Percentiles rank a stretch among this genome's conserved stretches.
Conservation (phyloP, 2,888 invertebrate genomes). For the Amblyjoppa proteus region DNA sequence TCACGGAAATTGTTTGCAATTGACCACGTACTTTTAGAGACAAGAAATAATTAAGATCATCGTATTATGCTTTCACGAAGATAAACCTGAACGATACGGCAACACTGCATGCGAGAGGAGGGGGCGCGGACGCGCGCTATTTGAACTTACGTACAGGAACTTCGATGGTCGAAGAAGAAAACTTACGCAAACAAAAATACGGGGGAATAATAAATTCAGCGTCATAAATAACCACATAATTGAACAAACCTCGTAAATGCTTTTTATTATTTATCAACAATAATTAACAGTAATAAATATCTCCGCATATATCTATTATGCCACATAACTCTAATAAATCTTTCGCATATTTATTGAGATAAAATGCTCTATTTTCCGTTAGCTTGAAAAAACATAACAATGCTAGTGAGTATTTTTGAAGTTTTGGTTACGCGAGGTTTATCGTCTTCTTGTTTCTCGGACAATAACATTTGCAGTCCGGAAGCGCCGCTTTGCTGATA, state of each 20-base stretch:
- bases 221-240: too few relatives aligned
- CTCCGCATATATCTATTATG: too few relatives aligned
- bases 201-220: background rate
- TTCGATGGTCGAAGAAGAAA: background rate
- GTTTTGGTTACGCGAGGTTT: background rate
- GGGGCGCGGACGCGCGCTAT: background rate
- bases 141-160: background rate
- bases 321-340: too few relatives aligned
- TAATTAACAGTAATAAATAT: too few relatives aligned
- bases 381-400: slow-evolving; percentile 7
- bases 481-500: background rate
- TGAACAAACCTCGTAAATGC: too few relatives aligned
- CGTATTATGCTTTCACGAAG: background rate
- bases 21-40: background rate
- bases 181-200: background rate
- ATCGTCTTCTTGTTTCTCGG: slow-evolving; percentile 9
- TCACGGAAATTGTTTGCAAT: background rate
- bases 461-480: slow-evolving; percentile 8
- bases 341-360: too few relatives aligned
- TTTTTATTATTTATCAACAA: too few relatives aligned
- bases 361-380: background rate
- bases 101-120: background rate
- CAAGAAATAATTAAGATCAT: background rate
- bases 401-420: background rate
- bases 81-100: background rate